phyloP scores from a whole-genome alignment of 2,888 invertebrate species.

The Troglohyphantes excavatus region DNA sequence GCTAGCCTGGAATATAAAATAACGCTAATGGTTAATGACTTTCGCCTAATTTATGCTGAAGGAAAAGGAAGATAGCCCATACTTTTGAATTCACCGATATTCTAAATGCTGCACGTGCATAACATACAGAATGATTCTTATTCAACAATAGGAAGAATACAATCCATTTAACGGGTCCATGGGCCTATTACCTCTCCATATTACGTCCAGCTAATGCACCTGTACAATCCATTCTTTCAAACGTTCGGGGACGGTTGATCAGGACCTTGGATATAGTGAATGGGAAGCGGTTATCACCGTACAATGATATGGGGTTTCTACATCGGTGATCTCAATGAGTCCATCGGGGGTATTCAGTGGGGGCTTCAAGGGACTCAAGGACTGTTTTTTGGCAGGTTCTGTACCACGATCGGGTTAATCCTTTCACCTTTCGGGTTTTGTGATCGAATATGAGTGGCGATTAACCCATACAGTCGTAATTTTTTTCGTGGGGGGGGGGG shows the following conservation, averaged over 20 bases:
- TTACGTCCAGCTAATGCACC: neutral
- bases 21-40: no score
- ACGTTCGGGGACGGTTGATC: neutral
- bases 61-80: no score
- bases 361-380: neutral
- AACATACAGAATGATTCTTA: neutral
- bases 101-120: no score
- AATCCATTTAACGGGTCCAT: neutral
- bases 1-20: no score
- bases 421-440: neutral
- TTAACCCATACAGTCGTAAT: no score
- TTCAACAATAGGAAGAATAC: neutral
- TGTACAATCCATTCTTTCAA: neutral
- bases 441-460: no score
- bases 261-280: neutral
- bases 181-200: neutral
- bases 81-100: no score
- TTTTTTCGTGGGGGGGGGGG: no score
- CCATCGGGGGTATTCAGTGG: neutral
- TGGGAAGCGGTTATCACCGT: neutral
- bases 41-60: no score
- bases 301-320: neutral
- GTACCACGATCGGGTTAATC: slow-evolving; percentile 9
- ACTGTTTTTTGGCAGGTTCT: neutral
- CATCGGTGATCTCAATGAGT: neutral